Percentiles rank a stretch among this genome's conserved stretches.
Conservation (phyloP, 2,113 vertebrate genomes). For the human (Homo sapiens) region DNA sequence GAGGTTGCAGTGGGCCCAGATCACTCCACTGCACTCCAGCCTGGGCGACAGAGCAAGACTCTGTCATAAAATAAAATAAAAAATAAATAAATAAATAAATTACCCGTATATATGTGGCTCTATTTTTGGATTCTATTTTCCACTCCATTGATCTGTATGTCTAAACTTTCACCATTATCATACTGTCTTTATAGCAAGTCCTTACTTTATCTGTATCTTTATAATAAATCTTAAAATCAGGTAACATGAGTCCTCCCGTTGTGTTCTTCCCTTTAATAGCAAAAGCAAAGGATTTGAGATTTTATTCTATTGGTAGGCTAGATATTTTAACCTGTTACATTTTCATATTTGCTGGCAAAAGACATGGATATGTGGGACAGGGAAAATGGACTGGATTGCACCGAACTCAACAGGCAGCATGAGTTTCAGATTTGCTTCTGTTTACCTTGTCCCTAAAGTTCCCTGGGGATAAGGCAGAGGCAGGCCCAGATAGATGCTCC, state of each 20-base stretch:
- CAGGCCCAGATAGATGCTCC: background rate
- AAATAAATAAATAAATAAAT: background rate
- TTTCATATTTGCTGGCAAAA: background rate
- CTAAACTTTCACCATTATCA: background rate
- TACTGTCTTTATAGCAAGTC: background rate
- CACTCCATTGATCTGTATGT: background rate
- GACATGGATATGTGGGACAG: background rate
- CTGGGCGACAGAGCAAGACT: fast-evolving
- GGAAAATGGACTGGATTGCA: background rate
- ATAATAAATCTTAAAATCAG: background rate
- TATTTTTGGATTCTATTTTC: background rate
- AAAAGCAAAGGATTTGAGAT: background rate
- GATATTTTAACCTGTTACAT: background rate
- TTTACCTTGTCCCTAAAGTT: background rate
- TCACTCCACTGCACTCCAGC: too few relatives aligned
- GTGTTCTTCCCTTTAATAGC: background rate
- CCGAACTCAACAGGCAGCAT: background rate
- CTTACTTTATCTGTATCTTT: background rate
- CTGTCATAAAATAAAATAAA: too few relatives aligned
- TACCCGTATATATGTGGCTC: background rate
- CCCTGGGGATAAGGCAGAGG: background rate
- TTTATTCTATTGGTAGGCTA: background rate
- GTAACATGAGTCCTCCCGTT: background rate
- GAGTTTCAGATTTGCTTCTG: background rate
- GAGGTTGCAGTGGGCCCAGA: too few relatives aligned